Base-by-base conservation (phyloP, 35 echinoderm and acorn worm species). In the Eucidaris tribuloides region DNA sequence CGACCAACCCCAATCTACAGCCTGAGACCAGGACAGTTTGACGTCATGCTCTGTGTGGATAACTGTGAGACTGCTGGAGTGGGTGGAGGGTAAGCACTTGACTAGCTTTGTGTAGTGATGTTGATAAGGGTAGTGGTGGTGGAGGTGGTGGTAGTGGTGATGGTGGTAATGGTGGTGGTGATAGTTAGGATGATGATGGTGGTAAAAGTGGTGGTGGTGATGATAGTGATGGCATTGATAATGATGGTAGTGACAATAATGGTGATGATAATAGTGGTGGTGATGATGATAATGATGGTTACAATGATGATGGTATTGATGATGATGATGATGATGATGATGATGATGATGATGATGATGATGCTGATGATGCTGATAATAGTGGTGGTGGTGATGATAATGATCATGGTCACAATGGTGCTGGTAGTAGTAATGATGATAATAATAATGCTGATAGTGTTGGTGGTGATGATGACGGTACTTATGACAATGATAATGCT, bases 51-150 rank as follows among this genome's bases (percentile, higher is more conserved):
- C 35, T 99, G 96, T 84, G 96, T 99, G 2, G 96, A 99, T 33
- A 99, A 90, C 77, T 99, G 96, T 93, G 96, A 99, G 56, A 99
- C 93, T 25, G 54, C 66, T 54, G 96, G 96, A 84, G 87, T 84
- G 64, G 85, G 64, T 71, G 89, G 68, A 44, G 44, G 34, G 68
- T 74, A 74, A 37, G 35, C n/a, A n/a, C n/a, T n/a, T n/a, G n/a
- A n/a, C n/a, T n/a, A n/a, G n/a, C n/a, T n/a, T n/a, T n/a, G n/a
- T n/a, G n/a, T n/a, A n/a, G n/a, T n/a, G n/a, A n/a, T n/a, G n/a
- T n/a, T n/a, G n/a, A n/a, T n/a, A n/a, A n/a, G n/a, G n/a, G n/a
- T n/a, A n/a, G n/a, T n/a, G n/a, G n/a, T n/a, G n/a, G n/a, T n/a
- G n/a, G n/a, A n/a, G n/a, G n/a, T n/a, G n/a, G n/a, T n/a, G n/a